Evolutionary conservation across 2,797 vertebrate genomes (phyloP).

Genomic region (Acridotheres tristis): DNA sequence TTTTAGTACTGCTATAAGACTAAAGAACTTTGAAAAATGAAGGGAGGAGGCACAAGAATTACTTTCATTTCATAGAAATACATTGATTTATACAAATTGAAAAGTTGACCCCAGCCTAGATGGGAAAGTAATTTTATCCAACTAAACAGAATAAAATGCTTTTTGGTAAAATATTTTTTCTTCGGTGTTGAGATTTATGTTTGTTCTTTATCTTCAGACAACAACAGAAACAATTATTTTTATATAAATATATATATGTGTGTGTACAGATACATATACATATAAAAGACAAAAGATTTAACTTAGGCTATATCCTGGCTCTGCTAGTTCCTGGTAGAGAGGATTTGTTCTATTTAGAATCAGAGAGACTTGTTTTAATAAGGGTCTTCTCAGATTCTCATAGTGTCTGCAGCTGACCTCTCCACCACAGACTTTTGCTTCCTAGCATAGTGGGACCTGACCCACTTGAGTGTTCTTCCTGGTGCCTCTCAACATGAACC

Average conservation of each 20-base stretch:
- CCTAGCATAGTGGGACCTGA: not conserved
- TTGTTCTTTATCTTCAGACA: not conserved
- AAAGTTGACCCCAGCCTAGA: not conserved
- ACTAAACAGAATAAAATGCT: not conserved
- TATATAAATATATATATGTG: not conserved
- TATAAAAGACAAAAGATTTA: fast-evolving
- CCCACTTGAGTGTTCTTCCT: not conserved
- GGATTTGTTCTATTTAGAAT: not conserved
- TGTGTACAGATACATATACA: too few species aligned
- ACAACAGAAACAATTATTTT: not conserved
- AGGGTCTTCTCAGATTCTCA: not conserved
- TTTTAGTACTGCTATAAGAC: not conserved
- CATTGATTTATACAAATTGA: not conserved
- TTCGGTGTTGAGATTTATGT: not conserved
- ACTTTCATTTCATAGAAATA: not conserved
- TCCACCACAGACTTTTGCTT: not conserved
- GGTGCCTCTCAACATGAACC: not conserved
- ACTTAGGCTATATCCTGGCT: not conserved
- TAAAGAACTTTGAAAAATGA: slow-evolving; percentile 12
- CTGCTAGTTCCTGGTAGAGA: not conserved
- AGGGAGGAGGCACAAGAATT: not conserved
- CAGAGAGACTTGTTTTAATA: not conserved
- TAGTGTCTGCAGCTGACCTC: not conserved
- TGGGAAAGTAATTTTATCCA: not conserved
- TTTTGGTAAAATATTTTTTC: not conserved